phyloP scores from a whole-genome alignment of 2,113 vertebrate genomes.

The Strix uralensis region DNA sequence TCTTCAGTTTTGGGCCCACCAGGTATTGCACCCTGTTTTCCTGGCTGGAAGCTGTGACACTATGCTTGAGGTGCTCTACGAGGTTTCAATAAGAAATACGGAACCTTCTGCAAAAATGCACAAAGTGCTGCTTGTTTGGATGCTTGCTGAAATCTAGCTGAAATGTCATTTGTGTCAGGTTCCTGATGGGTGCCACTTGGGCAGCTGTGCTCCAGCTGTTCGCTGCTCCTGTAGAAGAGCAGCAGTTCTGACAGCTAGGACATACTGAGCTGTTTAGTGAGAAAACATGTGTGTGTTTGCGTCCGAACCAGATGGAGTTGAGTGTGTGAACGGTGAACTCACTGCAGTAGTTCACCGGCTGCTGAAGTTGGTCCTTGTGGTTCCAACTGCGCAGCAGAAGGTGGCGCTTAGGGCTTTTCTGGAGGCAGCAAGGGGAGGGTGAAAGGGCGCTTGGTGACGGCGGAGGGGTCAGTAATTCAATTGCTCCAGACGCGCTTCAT shows the following conservation, averaged over 20 bases:
- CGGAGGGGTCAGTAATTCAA: background rate
- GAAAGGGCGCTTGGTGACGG: background rate
- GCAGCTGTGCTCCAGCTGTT: background rate
- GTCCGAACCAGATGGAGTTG: background rate
- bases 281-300: background rate
- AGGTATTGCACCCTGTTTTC: background rate
- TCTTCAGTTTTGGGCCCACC: background rate
- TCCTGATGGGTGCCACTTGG: background rate
- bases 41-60: background rate
- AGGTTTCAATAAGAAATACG: background rate
- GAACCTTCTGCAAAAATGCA: background rate
- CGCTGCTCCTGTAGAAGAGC: background rate
- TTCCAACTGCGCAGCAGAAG: background rate
- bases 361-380: background rate
- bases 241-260: background rate
- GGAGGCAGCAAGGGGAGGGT: background rate
- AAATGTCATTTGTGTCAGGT: background rate
- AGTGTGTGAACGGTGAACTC: background rate
- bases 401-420: slow-evolving; percentile 21
- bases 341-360: background rate
- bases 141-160: background rate
- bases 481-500: slow-evolving; percentile 28
- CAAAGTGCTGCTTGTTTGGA: background rate
- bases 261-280: background rate
- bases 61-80: background rate